These are phyloP conservation scores for Nycticorax nycticorax DNA, from an alignment of 2,113 vertebrate species.

Conservation along the genomic window DNA sequence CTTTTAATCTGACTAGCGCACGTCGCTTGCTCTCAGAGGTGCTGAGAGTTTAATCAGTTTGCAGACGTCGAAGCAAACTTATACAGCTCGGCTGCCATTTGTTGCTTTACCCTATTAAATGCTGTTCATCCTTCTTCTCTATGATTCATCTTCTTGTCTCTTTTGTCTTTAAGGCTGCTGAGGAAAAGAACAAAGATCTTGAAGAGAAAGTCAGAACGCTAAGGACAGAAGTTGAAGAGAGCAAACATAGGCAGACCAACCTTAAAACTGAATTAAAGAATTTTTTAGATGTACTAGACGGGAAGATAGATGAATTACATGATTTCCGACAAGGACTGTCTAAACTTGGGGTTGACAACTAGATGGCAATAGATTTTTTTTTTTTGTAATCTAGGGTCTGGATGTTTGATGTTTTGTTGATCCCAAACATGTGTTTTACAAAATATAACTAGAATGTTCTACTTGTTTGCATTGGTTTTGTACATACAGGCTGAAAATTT, in stretches of 20 bases:
- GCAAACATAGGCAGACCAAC: constrained; percentile 84
- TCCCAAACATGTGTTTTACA: constrained; percentile 67
- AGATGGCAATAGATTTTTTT: constrained; percentile 55
- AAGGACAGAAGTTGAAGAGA: constrained; percentile 85
- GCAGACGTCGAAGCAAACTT: background rate
- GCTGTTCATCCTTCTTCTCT: background rate
- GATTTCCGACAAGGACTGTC: constrained; percentile 93
- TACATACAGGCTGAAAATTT: constrained; percentile 59
- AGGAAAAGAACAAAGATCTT: constrained; percentile 86
- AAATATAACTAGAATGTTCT: constrained; percentile 54
- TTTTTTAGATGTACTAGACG: constrained; percentile 92
- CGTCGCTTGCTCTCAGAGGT: background rate
- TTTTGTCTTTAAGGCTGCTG: constrained; percentile 81
- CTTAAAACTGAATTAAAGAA: constrained; percentile 92
- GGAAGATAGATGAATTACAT: constrained; percentile 94
- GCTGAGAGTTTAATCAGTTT: background rate
- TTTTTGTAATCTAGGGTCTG: constrained; percentile 58
- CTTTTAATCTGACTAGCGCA: background rate
- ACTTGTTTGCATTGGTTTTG: constrained; percentile 67
- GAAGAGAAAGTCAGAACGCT: constrained; percentile 84
- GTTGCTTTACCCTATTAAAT: background rate
- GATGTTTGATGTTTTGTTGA: constrained; percentile 62
- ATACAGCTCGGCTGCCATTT: background rate
- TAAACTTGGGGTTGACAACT: constrained; percentile 89
- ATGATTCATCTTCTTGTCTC: background rate